Percentiles rank a stretch among this genome's conserved stretches.
Conservation (phyloP, 1,140 invertebrate species). For the Hestina assimilis region DNA sequence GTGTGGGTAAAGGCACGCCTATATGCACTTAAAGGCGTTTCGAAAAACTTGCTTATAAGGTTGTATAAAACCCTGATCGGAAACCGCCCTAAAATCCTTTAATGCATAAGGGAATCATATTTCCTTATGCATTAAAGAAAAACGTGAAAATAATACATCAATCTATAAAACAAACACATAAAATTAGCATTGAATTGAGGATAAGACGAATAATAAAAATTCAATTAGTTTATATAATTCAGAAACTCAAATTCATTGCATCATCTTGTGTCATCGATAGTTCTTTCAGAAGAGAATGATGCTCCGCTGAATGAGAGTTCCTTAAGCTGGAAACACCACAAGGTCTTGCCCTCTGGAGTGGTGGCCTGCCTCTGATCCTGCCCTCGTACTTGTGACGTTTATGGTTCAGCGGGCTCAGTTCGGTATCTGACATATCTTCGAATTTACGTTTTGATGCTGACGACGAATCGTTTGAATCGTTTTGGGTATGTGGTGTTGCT, state of each 20-base stretch:
- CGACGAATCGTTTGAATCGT: slow-evolving; percentile 39
- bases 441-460: slow-evolving; percentile 67
- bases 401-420: slow-evolving; percentile 62
- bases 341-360: slow-evolving; percentile 46
- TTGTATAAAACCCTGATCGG: too few relatives aligned
- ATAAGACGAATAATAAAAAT: too few relatives aligned
- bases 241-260: slow-evolving; percentile 52
- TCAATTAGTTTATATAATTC: neutral
- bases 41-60: too few relatives aligned
- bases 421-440: slow-evolving; percentile 52
- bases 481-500: slow-evolving; percentile 45
- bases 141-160: too few relatives aligned
- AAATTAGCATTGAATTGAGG: too few relatives aligned
- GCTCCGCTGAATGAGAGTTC: slow-evolving; percentile 42
- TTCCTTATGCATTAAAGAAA: too few relatives aligned
- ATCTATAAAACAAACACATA: too few relatives aligned
- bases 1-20: too few relatives aligned
- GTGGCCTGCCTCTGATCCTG: slow-evolving; percentile 63
- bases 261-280: slow-evolving; percentile 36
- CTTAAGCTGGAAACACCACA: slow-evolving; percentile 44
- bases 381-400: slow-evolving; percentile 68
- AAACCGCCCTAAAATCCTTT: too few relatives aligned
- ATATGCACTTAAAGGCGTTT: too few relatives aligned
- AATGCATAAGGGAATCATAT: too few relatives aligned
- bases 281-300: slow-evolving; percentile 38